These are phyloP conservation scores for Cataglyphis altisquamis DNA, from an alignment of 2,888 invertebrate genomes.

Conservation along the genomic window DNA sequence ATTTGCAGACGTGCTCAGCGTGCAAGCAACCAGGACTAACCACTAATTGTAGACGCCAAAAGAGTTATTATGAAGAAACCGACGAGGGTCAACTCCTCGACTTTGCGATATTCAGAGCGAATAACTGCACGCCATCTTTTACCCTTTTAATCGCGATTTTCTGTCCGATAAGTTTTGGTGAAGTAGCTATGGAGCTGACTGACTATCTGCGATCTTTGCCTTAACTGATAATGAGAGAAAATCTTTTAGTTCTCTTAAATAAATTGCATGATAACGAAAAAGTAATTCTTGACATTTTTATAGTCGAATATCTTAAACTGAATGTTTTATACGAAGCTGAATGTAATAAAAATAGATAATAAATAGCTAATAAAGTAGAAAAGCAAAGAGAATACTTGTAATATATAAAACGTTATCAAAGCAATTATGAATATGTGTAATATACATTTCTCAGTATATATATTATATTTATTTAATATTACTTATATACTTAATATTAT, in stretches of 20 bases:
- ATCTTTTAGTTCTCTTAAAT: constrained; percentile 8
- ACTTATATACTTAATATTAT: background rate
- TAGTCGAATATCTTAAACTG: background rate
- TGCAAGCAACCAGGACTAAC: constrained; percentile 74
- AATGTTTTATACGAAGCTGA: background rate
- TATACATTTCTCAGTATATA: background rate
- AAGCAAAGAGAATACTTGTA: constrained; percentile 16
- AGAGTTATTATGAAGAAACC: constrained; percentile 77
- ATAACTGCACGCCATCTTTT: constrained; percentile 29
- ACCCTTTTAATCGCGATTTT: constrained; percentile 49
- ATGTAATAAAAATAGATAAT: background rate
- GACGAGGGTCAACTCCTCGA: constrained; percentile 59
- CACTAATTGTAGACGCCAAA: constrained; percentile 80
- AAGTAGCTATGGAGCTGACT: background rate
- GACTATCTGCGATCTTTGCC: background rate
- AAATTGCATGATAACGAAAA: constrained; percentile 22
- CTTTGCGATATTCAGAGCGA: constrained; percentile 57
- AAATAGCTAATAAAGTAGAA: background rate
- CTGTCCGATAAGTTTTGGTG: constrained; percentile 22
- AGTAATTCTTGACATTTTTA: constrained; percentile 28
- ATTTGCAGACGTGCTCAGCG: constrained; percentile 77
- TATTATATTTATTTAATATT: background rate
- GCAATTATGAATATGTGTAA: background rate
- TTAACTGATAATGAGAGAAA: constrained; percentile 8
- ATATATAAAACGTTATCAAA: background rate